Conservation (phyloP, 2,797 vertebrate genomes). For the Miichthys miiuy region DNA sequence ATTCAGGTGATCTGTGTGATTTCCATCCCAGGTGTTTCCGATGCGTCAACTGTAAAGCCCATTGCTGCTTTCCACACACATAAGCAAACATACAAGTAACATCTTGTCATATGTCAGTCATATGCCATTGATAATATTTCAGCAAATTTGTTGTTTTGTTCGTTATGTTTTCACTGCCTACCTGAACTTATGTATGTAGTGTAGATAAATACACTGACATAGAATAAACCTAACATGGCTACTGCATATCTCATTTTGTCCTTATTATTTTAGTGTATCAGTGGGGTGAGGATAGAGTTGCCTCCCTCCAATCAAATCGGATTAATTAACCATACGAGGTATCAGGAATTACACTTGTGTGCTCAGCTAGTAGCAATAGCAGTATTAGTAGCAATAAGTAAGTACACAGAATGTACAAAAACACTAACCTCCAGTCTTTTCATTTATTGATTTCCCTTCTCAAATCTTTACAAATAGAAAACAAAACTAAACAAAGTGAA, state of each 20-base stretch:
- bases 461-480: background rate
- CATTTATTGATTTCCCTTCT: background rate
- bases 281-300: background rate
- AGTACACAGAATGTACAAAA: background rate
- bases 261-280: background rate
- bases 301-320: background rate
- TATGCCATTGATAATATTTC: background rate
- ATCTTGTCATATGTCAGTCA: background rate
- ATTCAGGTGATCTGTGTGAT: slow-evolving; percentile 86
- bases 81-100: background rate
- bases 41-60: slow-evolving; percentile 81
- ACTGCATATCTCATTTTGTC: background rate
- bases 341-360: background rate
- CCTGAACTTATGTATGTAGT: background rate
- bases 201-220: background rate
- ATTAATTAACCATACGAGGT: background rate
- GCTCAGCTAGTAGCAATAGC: no score
- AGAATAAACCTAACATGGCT: slow-evolving; percentile 2
- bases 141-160: background rate
- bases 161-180: background rate
- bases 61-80: slow-evolving; percentile 28
- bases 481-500: no score
- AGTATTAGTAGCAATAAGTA: background rate
- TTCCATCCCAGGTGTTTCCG: slow-evolving; percentile 81
- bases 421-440: no score